These are phyloP conservation scores for Eledona agricola DNA, from an alignment of 2,888 invertebrate species.

Conservation along the genomic window DNA sequence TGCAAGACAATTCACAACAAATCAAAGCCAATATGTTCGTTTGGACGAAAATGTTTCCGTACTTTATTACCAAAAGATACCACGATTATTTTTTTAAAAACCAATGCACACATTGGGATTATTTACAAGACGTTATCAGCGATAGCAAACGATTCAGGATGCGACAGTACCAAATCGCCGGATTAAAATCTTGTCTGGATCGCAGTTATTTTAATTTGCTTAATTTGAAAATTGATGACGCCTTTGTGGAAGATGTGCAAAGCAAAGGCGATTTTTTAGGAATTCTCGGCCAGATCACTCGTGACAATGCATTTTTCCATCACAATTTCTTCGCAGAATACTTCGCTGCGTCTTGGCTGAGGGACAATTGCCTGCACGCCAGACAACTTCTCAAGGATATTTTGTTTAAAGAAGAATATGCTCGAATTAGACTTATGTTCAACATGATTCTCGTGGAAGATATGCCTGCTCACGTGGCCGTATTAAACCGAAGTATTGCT, in stretches of 20 bases:
- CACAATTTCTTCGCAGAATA: no score
- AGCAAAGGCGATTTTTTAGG: background rate
- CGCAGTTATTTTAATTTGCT: no score
- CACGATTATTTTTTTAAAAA: background rate
- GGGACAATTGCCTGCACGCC: background rate
- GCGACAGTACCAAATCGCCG: background rate
- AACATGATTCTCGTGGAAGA: no score
- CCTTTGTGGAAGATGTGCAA: background rate
- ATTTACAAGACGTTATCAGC: background rate
- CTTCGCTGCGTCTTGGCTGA: background rate
- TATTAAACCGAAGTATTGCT: background rate
- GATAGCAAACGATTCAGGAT: background rate
- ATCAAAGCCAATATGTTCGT: background rate
- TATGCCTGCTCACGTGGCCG: background rate
- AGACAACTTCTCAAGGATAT: background rate
- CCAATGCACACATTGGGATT: background rate
- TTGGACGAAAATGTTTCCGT: background rate
- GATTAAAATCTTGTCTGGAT: background rate
- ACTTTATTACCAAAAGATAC: background rate
- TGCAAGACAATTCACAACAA: background rate
- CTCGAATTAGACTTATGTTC: no score
- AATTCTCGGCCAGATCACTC: background rate
- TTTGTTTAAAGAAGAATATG: background rate
- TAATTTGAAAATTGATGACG: background rate
- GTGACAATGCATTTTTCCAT: no score